A percentile compares a stretch with the other conserved stretches of the same genome.
Evolutionary conservation across 2,888 invertebrate genomes (phyloP).

Genomic region (Prenolepis imparis): DNA sequence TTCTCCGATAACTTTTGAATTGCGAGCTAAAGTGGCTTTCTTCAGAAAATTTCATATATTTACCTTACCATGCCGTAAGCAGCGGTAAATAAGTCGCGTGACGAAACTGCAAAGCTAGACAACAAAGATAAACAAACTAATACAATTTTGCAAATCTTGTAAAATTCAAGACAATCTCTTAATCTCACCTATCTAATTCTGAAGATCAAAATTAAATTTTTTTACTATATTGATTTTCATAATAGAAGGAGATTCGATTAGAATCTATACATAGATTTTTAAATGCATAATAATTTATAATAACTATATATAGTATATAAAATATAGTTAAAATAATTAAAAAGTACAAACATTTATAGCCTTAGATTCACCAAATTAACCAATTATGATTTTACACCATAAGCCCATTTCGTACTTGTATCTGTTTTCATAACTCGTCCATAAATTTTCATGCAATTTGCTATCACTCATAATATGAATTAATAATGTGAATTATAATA

Average conservation of each 20-base stretch:
- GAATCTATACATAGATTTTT: not conserved
- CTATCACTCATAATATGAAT: conserved; percentile 19
- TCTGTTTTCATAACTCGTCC: not conserved
- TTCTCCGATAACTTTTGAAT: conserved; percentile 56
- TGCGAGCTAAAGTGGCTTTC: conserved; percentile 52
- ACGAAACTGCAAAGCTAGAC: conserved; percentile 39
- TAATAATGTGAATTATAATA: conserved; percentile 28
- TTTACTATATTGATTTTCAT: not conserved
- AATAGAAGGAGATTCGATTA: not conserved
- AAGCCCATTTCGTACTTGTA: not conserved
- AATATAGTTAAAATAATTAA: not conserved
- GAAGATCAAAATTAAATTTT: conserved; percentile 9
- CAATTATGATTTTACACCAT: not conserved
- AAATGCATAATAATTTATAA: not conserved
- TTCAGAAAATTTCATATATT: conserved; percentile 56
- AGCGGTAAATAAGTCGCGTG: conserved; percentile 58
- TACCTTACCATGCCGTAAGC: conserved; percentile 22
- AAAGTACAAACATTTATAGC: not conserved
- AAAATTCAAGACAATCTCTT: conserved; percentile 38
- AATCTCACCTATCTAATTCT: conserved; percentile 18
- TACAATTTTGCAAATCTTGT: conserved; percentile 59
- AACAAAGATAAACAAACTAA: conserved; percentile 43
- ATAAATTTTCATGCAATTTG: conserved; percentile 27
- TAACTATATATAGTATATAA: not conserved
- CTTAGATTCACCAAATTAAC: not conserved